Conservation (phyloP, 2,797 vertebrate species). For the Pristis pectinata region DNA sequence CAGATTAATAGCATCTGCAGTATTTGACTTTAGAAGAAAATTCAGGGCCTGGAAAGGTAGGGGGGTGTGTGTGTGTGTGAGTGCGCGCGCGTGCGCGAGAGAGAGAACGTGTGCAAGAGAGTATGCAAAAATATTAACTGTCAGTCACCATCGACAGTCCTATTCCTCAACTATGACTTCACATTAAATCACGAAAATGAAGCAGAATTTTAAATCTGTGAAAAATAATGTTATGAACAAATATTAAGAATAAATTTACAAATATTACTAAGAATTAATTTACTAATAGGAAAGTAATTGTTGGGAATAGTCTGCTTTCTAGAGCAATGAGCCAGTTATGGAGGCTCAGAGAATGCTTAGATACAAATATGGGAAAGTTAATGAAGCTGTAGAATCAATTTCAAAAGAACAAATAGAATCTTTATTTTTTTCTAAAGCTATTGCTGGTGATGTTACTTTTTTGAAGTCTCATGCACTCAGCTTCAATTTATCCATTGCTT, state of each 20-base stretch:
- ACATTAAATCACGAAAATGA: not conserved
- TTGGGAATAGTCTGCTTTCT: not conserved
- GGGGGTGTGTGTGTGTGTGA: not conserved
- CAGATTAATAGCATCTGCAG: no score
- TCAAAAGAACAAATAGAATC: not conserved
- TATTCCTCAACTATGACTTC: not conserved
- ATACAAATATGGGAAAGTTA: not conserved
- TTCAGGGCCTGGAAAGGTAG: not conserved
- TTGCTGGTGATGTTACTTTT: not conserved
- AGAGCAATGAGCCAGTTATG: not conserved
- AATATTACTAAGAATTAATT: not conserved
- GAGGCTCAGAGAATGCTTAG: not conserved
- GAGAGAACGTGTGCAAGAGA: no score
- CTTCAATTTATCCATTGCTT: not conserved
- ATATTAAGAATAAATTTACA: not conserved
- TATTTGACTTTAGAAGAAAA: not conserved
- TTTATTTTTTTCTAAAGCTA: not conserved
- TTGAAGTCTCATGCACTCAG: not conserved
- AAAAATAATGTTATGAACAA: not conserved
- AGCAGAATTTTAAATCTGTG: not conserved
- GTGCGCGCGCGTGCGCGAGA: no score
- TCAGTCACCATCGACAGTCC: no score
- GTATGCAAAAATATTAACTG: no score
- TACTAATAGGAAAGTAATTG: not conserved
- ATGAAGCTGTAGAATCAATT: not conserved